Evolutionary conservation across 1,140 invertebrate species (phyloP).

Genomic region (Hycleus cichorii): DNA sequence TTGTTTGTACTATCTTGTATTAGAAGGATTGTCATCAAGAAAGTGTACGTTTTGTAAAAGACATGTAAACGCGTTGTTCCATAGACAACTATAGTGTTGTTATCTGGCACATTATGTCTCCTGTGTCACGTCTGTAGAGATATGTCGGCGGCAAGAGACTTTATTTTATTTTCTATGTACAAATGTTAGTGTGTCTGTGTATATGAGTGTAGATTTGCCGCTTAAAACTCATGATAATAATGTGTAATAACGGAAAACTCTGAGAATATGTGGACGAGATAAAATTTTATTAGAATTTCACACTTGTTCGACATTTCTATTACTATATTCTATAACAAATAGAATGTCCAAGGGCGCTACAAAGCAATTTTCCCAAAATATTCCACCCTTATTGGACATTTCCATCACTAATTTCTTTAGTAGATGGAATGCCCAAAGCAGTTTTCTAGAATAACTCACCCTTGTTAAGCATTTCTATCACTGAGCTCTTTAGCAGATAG

Average conservation of each 20-base stretch:
- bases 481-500: too few species aligned
- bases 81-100: slow-evolving; percentile 23
- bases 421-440: too few species aligned
- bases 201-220: neutral
- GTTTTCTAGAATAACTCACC: too few species aligned
- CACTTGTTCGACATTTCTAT: neutral
- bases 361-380: too few species aligned
- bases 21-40: too few species aligned
- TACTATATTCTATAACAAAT: too few species aligned
- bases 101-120: slow-evolving; percentile 26
- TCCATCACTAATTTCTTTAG: too few species aligned
- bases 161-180: slow-evolving; percentile 18
- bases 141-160: slow-evolving; percentile 20
- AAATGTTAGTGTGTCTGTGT: too few species aligned
- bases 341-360: too few species aligned
- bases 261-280: slow-evolving; percentile 18
- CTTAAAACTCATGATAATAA: slow-evolving; percentile 16
- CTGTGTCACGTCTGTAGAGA: slow-evolving; percentile 24
- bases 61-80: slow-evolving; percentile 26
- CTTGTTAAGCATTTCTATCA: too few species aligned
- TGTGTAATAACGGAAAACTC: slow-evolving; percentile 14
- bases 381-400: too few species aligned
- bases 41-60: neutral
- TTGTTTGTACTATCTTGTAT: too few species aligned
- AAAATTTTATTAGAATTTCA: slow-evolving; percentile 20